These are phyloP conservation scores for Psilopogon haemacephalus DNA, from an alignment of 2,113 vertebrate genomes.

Conservation along the genomic window DNA sequence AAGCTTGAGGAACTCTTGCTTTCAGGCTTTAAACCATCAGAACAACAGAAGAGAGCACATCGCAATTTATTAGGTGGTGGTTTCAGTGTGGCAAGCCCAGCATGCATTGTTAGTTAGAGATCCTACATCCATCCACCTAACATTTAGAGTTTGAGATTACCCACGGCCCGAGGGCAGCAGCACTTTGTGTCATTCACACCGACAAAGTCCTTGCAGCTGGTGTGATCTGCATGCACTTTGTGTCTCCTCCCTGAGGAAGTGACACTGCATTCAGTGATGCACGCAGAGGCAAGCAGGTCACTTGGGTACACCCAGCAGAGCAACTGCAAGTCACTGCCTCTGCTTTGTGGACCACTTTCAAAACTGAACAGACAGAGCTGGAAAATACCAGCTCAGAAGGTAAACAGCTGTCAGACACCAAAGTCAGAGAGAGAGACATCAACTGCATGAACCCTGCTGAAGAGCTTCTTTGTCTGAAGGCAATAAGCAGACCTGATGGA, in stretches of 20 bases:
- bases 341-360: not conserved
- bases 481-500: not conserved
- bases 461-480: not conserved
- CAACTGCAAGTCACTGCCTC: not conserved
- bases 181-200: not conserved
- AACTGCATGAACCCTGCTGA: not conserved
- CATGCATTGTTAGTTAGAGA: not conserved
- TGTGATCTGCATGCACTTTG: not conserved
- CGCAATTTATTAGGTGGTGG: not conserved
- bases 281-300: not conserved
- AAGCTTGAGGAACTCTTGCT: not conserved
- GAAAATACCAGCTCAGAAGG: not conserved
- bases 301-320: not conserved
- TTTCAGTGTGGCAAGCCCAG: not conserved
- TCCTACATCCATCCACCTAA: not conserved
- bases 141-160: not conserved
- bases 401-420: too few relatives aligned
- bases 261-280: not conserved
- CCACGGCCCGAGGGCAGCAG: not conserved
- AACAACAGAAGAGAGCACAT: not conserved
- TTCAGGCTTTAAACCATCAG: not conserved
- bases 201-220: not conserved
- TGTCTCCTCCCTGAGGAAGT: not conserved
- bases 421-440: not conserved
- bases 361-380: not conserved